Conservation (phyloP, 2,888 invertebrate genomes). For the Zaprionus obscuricornis region DNA sequence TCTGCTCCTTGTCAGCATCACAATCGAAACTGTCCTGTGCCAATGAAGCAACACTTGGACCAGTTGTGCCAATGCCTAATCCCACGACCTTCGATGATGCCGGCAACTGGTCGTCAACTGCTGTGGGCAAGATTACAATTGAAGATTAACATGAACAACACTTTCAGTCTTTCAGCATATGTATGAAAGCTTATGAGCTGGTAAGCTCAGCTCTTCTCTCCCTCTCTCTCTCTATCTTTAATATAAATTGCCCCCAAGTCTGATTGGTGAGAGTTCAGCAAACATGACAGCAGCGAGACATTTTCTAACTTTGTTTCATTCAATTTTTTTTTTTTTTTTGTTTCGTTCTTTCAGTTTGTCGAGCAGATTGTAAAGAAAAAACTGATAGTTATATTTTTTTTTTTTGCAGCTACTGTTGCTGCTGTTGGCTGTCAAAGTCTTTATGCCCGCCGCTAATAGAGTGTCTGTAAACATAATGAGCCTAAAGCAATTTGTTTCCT, state of each 20-base stretch:
- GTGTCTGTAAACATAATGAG: conserved; percentile 23
- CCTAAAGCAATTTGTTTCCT: conserved; percentile 43
- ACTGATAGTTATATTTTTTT: too few relatives aligned
- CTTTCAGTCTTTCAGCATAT: background rate
- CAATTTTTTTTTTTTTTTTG: too few relatives aligned
- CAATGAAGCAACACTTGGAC: too few relatives aligned
- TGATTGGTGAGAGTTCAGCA: conserved; percentile 1
- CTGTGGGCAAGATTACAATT: conserved; percentile 31
- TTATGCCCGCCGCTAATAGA: conserved; percentile 25
- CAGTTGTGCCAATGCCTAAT: conserved; percentile 39
- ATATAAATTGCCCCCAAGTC: conserved; percentile 1
- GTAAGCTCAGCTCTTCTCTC: too few relatives aligned
- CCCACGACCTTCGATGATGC: conserved; percentile 45
- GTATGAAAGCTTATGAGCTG: conserved; percentile 1
- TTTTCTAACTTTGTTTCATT: too few relatives aligned
- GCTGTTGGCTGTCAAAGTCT: conserved; percentile 13
- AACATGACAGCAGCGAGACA: too few relatives aligned
- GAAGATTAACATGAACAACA: conserved; percentile 28
- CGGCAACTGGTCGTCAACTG: conserved; percentile 56
- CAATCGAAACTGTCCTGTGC: conserved; percentile 80
- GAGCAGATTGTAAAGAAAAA: too few relatives aligned
- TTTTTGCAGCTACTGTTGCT: too few relatives aligned
- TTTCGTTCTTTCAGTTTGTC: too few relatives aligned
- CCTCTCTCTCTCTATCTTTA: too few relatives aligned
- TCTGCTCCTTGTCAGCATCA: conserved; percentile 76